A percentile compares a stretch with the other conserved stretches of the same genome.
phyloP scores from a whole-genome alignment of 2,888 invertebrate genomes.

The Andrena praecox region DNA sequence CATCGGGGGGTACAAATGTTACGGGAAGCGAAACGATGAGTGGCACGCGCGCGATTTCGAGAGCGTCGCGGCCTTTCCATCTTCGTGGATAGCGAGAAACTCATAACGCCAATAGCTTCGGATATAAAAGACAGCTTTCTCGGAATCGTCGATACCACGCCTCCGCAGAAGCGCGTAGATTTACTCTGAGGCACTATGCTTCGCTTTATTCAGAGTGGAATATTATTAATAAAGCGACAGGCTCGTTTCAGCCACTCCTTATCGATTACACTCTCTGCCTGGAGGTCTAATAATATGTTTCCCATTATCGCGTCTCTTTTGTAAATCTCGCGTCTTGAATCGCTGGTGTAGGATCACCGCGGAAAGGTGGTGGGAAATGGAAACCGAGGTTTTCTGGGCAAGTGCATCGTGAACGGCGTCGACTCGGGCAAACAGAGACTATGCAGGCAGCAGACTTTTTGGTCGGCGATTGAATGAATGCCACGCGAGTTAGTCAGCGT shows the following conservation, averaged over 20 bases:
- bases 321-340: not conserved
- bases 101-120: not conserved
- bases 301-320: not conserved
- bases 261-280: constrained; percentile 29
- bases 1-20: constrained; percentile 45
- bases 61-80: not conserved
- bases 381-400: constrained; percentile 34
- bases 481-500: constrained; percentile 84
- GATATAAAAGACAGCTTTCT: not conserved
- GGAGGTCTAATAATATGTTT: constrained; percentile 25
- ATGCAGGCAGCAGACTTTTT: constrained; percentile 72
- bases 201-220: constrained; percentile 30
- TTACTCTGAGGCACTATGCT: not conserved
- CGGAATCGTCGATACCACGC: not conserved
- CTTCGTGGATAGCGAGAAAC: not conserved
- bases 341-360: too few relatives aligned
- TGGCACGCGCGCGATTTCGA: constrained; percentile 18
- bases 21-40: constrained; percentile 20
- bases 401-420: constrained; percentile 28
- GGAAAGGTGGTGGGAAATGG: constrained; percentile 7
- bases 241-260: constrained; percentile 12
- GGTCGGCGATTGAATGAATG: constrained; percentile 84
- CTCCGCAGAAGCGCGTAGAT: not conserved
- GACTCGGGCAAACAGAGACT: constrained; percentile 57
- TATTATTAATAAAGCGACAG: constrained; percentile 30